Conservation (phyloP, 2,797 vertebrate genomes). For the Rhinichthys osculus region DNA sequence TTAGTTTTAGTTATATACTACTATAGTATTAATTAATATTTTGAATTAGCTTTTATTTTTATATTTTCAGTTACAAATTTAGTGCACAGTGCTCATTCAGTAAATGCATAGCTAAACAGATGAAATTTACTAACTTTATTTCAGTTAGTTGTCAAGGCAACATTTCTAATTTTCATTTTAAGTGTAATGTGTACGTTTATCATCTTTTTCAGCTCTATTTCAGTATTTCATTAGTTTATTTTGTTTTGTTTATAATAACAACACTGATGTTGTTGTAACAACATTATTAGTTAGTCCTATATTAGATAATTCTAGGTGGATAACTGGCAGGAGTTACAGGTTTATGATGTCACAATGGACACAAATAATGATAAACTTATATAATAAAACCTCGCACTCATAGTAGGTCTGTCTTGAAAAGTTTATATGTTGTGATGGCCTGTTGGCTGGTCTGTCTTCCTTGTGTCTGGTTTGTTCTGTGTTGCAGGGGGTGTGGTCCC, state of each 20-base stretch:
- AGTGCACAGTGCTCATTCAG: neutral
- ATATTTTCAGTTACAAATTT: neutral
- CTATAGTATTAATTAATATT: neutral
- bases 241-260: neutral
- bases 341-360: neutral
- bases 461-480: too few species aligned
- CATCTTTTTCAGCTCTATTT: neutral
- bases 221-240: neutral
- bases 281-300: neutral
- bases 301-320: neutral
- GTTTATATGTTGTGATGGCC: neutral
- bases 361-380: neutral
- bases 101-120: too few species aligned
- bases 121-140: neutral
- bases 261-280: neutral
- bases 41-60: neutral
- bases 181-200: neutral
- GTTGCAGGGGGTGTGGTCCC: too few species aligned
- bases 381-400: neutral
- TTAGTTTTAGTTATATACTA: neutral
- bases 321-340: neutral
- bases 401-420: neutral
- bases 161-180: neutral
- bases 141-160: neutral
- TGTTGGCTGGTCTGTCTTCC: too few species aligned